These are phyloP conservation scores for Apis cerana DNA, from an alignment of 1,140 invertebrate species.

Conservation along the genomic window DNA sequence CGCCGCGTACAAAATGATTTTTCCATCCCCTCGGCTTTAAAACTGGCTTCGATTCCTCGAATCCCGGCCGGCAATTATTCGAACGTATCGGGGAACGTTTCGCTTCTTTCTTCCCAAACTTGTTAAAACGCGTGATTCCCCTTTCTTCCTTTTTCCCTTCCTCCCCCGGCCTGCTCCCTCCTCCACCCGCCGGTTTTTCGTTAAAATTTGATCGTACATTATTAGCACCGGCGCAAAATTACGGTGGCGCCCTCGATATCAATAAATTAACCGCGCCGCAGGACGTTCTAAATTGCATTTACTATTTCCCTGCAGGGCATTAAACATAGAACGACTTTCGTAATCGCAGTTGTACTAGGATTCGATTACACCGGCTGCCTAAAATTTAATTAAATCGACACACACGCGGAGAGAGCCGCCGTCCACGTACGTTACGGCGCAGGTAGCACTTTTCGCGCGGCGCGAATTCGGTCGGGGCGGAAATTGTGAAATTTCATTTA, in stretches of 20 bases:
- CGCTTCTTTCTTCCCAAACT: too few species aligned
- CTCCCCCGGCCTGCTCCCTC: too few species aligned
- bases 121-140: not conserved
- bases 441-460: not conserved
- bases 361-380: constrained; percentile 43
- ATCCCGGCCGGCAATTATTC: not conserved
- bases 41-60: not conserved
- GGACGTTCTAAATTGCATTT: constrained; percentile 53
- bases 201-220: constrained; percentile 36
- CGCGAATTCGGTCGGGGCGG: not conserved
- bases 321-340: constrained; percentile 51
- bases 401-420: not conserved
- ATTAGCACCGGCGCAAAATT: constrained; percentile 35
- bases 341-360: constrained; percentile 54
- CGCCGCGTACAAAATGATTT: not conserved
- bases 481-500: constrained; percentile 42
- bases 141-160: not conserved
- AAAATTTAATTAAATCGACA: constrained; percentile 50
- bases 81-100: not conserved
- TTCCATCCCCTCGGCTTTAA: not conserved
- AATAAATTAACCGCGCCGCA: constrained; percentile 45
- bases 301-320: constrained; percentile 50
- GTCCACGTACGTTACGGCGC: too few species aligned
- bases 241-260: constrained; percentile 28
- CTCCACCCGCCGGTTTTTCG: not conserved